Percentiles rank a stretch among this genome's conserved stretches.
Evolutionary conservation across 2,888 invertebrate species (phyloP).

Genomic region (Parnassius apollo): DNA sequence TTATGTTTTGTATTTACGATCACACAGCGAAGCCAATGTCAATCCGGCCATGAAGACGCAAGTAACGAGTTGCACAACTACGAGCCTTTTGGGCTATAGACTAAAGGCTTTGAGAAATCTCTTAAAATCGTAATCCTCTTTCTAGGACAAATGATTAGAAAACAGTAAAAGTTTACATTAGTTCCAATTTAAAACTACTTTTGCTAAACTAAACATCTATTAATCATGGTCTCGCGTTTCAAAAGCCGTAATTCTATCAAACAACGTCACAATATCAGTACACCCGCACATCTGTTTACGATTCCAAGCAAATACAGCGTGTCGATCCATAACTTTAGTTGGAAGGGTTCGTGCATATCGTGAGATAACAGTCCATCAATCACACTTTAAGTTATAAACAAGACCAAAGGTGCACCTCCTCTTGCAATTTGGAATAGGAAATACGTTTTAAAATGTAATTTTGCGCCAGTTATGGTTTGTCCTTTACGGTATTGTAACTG

Average conservation of each 20-base stretch:
- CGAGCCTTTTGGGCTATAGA: too few species aligned
- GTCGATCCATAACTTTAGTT: constrained; percentile 58
- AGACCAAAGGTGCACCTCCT: too few species aligned
- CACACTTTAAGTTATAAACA: constrained; percentile 43
- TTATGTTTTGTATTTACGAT: too few species aligned
- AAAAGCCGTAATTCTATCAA: constrained; percentile 2
- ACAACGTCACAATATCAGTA: constrained; percentile 6
- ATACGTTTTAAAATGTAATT: too few species aligned
- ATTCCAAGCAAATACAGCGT: constrained; percentile 34
- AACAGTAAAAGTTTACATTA: background rate
- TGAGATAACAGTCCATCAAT: constrained; percentile 72
- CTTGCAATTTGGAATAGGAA: too few species aligned
- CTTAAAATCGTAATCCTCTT: background rate
- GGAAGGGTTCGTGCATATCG: constrained; percentile 52
- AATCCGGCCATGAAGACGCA: too few species aligned
- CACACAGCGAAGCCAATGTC: too few species aligned
- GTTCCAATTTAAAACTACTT: too few species aligned
- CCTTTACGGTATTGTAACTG: too few species aligned
- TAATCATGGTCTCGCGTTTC: constrained; percentile 4
- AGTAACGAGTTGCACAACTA: too few species aligned
- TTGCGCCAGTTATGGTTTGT: too few species aligned
- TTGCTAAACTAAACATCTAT: background rate
- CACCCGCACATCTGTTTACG: constrained; percentile 9
- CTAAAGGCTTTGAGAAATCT: constrained; percentile 9
- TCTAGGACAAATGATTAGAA: background rate